Conservation (phyloP, 2,888 invertebrate species). For the Drosophila imparisetae region DNA sequence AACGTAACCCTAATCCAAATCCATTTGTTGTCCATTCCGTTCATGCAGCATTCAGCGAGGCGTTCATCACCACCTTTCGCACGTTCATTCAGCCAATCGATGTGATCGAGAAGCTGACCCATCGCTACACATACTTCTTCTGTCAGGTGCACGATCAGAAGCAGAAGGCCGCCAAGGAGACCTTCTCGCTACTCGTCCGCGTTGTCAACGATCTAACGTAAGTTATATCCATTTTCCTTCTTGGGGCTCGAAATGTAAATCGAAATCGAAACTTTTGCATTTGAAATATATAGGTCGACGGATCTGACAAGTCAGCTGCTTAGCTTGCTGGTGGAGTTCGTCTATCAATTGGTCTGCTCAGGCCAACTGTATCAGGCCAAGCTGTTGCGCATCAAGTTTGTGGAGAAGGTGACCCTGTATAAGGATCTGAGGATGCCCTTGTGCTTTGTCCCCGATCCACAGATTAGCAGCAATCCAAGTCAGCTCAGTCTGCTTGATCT, state of each 20-base stretch:
- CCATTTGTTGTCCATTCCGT: conserved; percentile 53
- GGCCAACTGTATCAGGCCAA: conserved; percentile 97
- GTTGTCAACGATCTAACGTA: conserved; percentile 98
- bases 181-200: conserved; percentile 96
- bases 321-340: conserved; percentile 95
- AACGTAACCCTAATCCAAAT: conserved; percentile 37
- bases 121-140: conserved; percentile 87
- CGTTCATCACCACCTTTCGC: conserved; percentile 98
- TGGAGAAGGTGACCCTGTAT: conserved; percentile 89
- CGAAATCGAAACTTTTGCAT: background rate
- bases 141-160: conserved; percentile 89
- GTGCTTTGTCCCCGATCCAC: conserved; percentile 67
- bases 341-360: conserved; percentile 95
- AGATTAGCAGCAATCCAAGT: conserved; percentile 84
- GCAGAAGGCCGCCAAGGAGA: conserved; percentile 92
- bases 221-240: conserved; percentile 84
- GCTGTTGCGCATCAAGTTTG: conserved; percentile 93
- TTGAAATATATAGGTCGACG: conserved; percentile 87
- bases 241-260: background rate
- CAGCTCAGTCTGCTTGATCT: conserved; percentile 92
- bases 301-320: conserved; percentile 93
- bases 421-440: conserved; percentile 82
- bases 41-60: conserved; percentile 88
- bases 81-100: conserved; percentile 96
- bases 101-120: conserved; percentile 93